These are phyloP conservation scores for Chlorocebus sabaeus DNA, from an alignment of 2,113 vertebrate genomes.

Conservation along the genomic window DNA sequence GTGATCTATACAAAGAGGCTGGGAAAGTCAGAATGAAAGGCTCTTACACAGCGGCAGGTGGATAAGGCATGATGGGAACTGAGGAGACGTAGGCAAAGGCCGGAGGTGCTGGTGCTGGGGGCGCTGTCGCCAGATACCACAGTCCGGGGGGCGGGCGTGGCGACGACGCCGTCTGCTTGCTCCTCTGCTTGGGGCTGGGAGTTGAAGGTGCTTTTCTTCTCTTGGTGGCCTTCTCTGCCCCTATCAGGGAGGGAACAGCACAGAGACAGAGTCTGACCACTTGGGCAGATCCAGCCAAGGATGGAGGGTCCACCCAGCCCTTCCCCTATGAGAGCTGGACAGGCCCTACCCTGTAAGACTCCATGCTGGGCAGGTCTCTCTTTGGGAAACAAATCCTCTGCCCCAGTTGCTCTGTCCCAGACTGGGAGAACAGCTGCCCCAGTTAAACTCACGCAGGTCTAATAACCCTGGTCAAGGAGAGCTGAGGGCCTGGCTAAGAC, in stretches of 20 bases:
- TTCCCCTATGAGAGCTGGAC: not conserved
- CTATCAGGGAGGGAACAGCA: not conserved
- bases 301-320: not conserved
- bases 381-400: not conserved
- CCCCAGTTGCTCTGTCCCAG: accelerated
- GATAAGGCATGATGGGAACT: conserved; percentile 81
- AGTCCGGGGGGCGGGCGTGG: not conserved
- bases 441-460: too few species aligned
- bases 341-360: not conserved
- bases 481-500: not conserved
- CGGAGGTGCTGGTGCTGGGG: conserved; percentile 51
- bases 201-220: not conserved
- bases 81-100: conserved; percentile 78
- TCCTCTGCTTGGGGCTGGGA: not conserved
- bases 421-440: not conserved
- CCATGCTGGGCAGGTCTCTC: accelerated
- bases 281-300: not conserved
- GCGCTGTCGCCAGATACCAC: conserved; percentile 75
- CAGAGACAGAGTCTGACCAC: not conserved
- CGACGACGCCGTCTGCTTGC: not conserved
- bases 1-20: not conserved
- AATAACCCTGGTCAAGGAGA: not conserved
- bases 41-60: conserved; percentile 82
- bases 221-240: not conserved
- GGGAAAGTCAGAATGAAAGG: accelerated